phyloP scores from a whole-genome alignment of 1,140 invertebrate genomes.

The Heliconius congener region DNA sequence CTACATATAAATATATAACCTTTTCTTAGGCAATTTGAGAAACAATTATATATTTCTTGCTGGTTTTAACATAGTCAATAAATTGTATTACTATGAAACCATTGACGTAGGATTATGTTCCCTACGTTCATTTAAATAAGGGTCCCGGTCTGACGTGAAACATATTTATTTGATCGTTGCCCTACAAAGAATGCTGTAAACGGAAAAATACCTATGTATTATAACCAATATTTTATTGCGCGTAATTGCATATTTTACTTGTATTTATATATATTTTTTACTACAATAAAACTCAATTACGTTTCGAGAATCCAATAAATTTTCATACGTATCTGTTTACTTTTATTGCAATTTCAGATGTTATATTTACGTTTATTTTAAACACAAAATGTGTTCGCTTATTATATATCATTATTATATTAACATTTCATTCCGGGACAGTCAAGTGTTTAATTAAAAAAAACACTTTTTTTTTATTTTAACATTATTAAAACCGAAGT shows the following conservation, averaged over 20 bases:
- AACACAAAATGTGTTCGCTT: not conserved
- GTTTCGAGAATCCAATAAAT: constrained; percentile 36
- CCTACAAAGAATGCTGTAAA: constrained; percentile 44
- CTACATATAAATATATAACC: not conserved
- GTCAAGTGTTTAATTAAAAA: not conserved
- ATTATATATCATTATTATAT: not conserved
- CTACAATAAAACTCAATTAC: constrained; percentile 40
- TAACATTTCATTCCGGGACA: not conserved
- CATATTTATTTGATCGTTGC: constrained; percentile 26
- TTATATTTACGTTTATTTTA: constrained; percentile 12
- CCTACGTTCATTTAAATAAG: not conserved
- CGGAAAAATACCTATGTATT: constrained; percentile 38
- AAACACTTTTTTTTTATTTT: not conserved
- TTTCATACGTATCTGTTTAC: constrained; percentile 39
- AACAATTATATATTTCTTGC: constrained; percentile 22
- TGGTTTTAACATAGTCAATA: not conserved
- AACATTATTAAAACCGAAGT: not conserved
- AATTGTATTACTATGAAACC: constrained; percentile 2
- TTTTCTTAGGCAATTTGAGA: constrained; percentile 5
- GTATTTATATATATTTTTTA: constrained; percentile 37
- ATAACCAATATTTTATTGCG: constrained; percentile 39
- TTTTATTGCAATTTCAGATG: constrained; percentile 35
- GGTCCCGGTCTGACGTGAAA: not conserved
- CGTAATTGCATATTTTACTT: constrained; percentile 39
- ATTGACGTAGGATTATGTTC: not conserved